A percentile compares a stretch with the other conserved stretches of the same genome.
phyloP scores from a whole-genome alignment of 2,113 vertebrate species.

The Hemibagrus wyckioides region DNA sequence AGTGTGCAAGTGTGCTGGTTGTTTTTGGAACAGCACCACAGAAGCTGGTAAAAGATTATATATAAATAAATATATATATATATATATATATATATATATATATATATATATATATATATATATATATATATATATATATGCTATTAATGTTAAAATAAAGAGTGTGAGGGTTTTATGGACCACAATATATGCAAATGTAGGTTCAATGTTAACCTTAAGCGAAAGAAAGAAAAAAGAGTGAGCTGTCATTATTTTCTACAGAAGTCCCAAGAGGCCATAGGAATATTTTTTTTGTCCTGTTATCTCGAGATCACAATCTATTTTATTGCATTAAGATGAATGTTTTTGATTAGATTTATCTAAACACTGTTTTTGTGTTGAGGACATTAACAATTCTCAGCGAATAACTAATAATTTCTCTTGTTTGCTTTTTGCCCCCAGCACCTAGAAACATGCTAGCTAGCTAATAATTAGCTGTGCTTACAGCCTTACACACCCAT shows the following conservation, averaged over 20 bases:
- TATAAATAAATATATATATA: constrained; percentile 24
- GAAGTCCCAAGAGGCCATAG: background rate
- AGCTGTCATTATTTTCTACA: constrained; percentile 15
- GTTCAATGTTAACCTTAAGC: constrained; percentile 41
- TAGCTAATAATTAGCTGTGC: background rate
- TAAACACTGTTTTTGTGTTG: background rate
- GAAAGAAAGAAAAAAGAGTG: constrained; percentile 30
- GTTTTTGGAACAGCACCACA: constrained; percentile 56
- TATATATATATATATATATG: background rate
- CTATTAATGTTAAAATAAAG: constrained; percentile 31
- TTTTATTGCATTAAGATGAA: no score
- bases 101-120: constrained; percentile 7
- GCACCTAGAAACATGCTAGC: background rate
- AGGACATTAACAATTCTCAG: background rate
- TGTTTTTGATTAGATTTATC: background rate
- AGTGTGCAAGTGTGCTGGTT: constrained; percentile 72
- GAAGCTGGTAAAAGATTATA: background rate
- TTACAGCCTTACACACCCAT: background rate
- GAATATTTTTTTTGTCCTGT: background rate
- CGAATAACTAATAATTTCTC: background rate
- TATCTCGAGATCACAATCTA: background rate
- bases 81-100: constrained; percentile 24
- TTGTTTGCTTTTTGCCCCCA: background rate
- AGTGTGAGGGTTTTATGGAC: constrained; percentile 10
- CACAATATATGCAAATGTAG: constrained; percentile 53